phyloP scores from a whole-genome alignment of 2,888 invertebrate species.

The Archips xylosteana region DNA sequence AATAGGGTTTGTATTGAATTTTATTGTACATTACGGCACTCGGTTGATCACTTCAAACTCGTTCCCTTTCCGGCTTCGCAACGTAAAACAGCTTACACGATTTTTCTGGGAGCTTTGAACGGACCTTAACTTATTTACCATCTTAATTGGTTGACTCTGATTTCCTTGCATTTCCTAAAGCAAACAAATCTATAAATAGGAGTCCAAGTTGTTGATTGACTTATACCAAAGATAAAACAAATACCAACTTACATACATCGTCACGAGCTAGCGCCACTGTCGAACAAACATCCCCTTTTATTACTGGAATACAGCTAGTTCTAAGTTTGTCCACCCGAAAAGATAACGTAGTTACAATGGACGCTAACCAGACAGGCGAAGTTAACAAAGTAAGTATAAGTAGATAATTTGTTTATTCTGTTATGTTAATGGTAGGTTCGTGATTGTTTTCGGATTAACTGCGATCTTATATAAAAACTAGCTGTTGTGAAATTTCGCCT shows the following conservation, averaged over 20 bases:
- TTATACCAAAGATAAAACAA: constrained; percentile 20
- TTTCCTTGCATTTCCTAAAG: not conserved
- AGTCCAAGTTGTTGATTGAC: constrained; percentile 19
- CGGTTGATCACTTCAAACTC: too few relatives aligned
- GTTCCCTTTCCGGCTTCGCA: too few relatives aligned
- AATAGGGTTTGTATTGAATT: too few relatives aligned
- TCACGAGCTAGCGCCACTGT: not conserved
- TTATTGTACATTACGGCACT: too few relatives aligned
- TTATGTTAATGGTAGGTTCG: not conserved
- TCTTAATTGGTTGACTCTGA: too few relatives aligned
- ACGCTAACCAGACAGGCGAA: constrained; percentile 12
- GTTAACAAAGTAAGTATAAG: constrained; percentile 10
- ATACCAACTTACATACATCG: not conserved
- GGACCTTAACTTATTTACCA: too few relatives aligned
- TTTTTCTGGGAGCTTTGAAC: too few relatives aligned
- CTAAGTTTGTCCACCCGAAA: not conserved
- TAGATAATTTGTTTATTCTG: not conserved
- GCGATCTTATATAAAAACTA: too few relatives aligned
- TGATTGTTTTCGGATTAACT: not conserved
- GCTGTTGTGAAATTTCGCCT: too few relatives aligned
- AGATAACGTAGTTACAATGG: constrained; percentile 3
- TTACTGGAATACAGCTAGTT: constrained; percentile 5
- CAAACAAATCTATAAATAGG: not conserved
- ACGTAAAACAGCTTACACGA: too few relatives aligned
- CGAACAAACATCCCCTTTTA: not conserved